These are phyloP conservation scores for Ischnus inquisitorius DNA, from an alignment of 2,888 invertebrate species.

Conservation along the genomic window DNA sequence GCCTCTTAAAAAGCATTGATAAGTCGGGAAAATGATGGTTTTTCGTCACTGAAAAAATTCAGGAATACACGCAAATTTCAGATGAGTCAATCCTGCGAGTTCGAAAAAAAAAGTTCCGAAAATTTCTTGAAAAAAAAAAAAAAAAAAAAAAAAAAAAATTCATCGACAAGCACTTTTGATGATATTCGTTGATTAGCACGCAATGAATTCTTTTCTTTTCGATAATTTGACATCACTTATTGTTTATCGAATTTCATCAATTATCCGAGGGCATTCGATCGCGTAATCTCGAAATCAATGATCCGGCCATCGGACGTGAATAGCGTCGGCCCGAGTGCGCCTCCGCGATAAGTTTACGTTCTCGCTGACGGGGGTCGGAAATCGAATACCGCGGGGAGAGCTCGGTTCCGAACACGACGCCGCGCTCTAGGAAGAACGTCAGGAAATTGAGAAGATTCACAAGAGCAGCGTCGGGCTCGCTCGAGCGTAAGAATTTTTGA, in stretches of 20 bases:
- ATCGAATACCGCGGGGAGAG: constrained; percentile 3
- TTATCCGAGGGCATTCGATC: not conserved
- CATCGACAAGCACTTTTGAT: not conserved
- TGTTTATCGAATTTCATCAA: not conserved
- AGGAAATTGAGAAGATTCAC: not conserved
- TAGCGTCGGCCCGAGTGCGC: not conserved
- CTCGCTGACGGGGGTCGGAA: constrained; percentile 14
- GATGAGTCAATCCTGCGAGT: too few relatives aligned
- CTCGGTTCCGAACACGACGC: not conserved
- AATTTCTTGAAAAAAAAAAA: too few relatives aligned
- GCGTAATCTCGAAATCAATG: not conserved
- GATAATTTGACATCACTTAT: not conserved
- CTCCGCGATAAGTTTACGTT: not conserved
- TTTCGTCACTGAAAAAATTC: too few relatives aligned
- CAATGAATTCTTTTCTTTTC: not conserved
- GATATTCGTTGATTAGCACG: not conserved
- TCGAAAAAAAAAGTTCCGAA: too few relatives aligned
- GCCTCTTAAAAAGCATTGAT: too few relatives aligned
- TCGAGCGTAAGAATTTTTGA: not conserved
- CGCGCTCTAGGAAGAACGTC: not conserved
- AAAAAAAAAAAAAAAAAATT: not conserved
- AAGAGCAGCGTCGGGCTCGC: not conserved
- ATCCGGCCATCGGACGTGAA: not conserved
- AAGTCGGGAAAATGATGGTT: too few relatives aligned
- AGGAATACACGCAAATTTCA: too few relatives aligned